A percentile compares a stretch with the other conserved stretches of the same genome.
Conservation (phyloP, 2,888 invertebrate genomes). For the Exocentrus adspersus region DNA sequence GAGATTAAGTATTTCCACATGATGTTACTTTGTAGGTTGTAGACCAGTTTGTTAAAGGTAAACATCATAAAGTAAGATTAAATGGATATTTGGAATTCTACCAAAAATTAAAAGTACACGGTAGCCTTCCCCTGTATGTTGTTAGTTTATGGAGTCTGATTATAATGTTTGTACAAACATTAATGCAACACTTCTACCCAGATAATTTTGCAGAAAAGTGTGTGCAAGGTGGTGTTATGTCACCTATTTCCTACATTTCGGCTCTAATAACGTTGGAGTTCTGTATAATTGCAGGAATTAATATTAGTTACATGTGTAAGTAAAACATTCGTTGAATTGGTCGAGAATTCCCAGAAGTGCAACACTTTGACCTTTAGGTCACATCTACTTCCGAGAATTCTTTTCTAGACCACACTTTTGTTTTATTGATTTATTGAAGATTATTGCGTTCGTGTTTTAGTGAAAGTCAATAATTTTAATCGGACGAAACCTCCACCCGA, state of each 20-base stretch:
- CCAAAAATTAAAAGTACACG: constrained; percentile 69
- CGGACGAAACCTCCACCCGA: constrained; percentile 69
- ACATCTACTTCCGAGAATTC: no score
- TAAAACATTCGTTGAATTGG: no score
- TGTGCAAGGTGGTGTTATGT: constrained; percentile 63
- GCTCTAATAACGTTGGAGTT: constrained; percentile 67
- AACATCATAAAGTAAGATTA: constrained; percentile 71
- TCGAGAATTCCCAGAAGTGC: no score
- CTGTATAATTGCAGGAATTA: constrained; percentile 64
- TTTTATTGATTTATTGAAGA: neutral
- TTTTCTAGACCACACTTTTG: no score
- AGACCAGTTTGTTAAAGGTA: constrained; percentile 69
- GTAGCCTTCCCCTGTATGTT: constrained; percentile 71
- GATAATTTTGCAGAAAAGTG: constrained; percentile 66
- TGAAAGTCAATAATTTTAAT: constrained; percentile 71
- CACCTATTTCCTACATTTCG: constrained; percentile 70
- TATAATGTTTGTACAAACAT: constrained; percentile 67
- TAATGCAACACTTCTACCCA: constrained; percentile 69
- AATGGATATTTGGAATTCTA: constrained; percentile 77
- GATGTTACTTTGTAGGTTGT: constrained; percentile 64
- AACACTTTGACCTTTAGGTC: no score
- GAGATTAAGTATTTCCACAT: constrained; percentile 5
- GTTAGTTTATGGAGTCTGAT: constrained; percentile 72
- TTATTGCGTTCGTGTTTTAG: constrained; percentile 58
- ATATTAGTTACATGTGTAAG: constrained; percentile 68